These are phyloP conservation scores for Platygyra sinensis DNA, from an alignment of 64 coral and sea anemone species.

Conservation along the genomic window DNA sequence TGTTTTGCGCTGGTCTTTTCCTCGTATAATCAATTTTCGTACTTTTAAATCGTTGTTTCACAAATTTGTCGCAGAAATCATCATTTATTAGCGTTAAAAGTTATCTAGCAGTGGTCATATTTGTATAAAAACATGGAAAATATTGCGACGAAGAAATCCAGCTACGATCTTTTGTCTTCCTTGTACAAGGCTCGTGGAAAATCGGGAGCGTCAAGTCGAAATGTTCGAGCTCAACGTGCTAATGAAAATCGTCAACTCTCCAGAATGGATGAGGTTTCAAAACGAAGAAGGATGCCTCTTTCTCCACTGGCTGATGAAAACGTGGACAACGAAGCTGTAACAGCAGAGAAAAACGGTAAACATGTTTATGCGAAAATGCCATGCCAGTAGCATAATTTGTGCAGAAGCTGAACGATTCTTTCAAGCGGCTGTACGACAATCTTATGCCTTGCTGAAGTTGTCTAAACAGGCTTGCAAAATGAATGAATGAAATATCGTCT, in stretches of 20 bases:
- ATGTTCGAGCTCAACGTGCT: conserved; percentile 47
- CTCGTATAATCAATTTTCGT: not conserved
- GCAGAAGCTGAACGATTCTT: too few relatives aligned
- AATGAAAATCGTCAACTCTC: conserved; percentile 37
- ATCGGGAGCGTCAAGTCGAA: conserved; percentile 42
- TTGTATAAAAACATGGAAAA: conserved; percentile 37
- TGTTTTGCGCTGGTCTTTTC: too few relatives aligned
- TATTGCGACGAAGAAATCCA: conserved; percentile 36
- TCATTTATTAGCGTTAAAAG: not conserved
- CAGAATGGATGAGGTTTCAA: conserved; percentile 54
- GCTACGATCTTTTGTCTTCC: conserved; percentile 46
- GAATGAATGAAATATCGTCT: too few relatives aligned
- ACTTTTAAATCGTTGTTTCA: not conserved
- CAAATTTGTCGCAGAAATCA: not conserved
- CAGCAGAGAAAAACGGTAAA: not conserved
- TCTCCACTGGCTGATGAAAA: conserved; percentile 40
- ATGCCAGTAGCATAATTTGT: too few relatives aligned
- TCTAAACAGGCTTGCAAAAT: too few relatives aligned
- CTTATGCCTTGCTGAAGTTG: too few relatives aligned
- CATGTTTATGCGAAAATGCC: not conserved
- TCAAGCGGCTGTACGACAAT: too few relatives aligned
- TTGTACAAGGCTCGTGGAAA: conserved; percentile 58
- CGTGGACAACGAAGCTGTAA: not conserved
- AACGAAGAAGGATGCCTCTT: conserved; percentile 48
- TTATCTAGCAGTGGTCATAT: not conserved